Evolutionary conservation across 2,797 vertebrate species (phyloP), one percentile per base, ranked within the genome.

Genomic region (Nyctalus aviator): DNA sequence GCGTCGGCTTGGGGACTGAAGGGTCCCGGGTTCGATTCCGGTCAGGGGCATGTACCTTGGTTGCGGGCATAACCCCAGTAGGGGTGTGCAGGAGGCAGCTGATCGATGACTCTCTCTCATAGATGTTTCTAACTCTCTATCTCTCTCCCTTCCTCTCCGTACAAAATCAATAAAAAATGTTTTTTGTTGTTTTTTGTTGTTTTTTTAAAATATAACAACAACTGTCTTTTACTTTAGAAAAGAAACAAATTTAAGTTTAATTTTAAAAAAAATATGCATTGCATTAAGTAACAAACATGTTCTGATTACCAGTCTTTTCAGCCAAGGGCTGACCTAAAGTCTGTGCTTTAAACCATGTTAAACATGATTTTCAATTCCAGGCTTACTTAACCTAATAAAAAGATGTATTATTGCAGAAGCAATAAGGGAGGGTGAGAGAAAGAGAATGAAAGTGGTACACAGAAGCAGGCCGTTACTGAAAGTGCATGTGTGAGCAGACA

Each of bases 311-410:
- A 88, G 14, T 37, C 46, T 94, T 84, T 68, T 71, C 46, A 90
- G 76, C 21, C 48, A 68, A 46, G 8, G 25, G 46, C 30, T 84
- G 72, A 86, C 57, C 68, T 83, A 44, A 14, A 84, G 53, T 81
- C 87, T 88, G 14, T 88, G 62, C 66, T 91, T 96, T 94, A 64
- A 78, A 41, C 3, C n/a, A 77, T 82, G n/a, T 50, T 75, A 72
- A 93, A 84, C 12, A 13, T 68, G 71, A 78, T 20, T 69, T 89
- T 76, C 59, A 81, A 92, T 71, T 48, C 21, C 53, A 81, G 77
- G 30, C 21, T 44, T 50, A 84, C 71, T 20, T 84, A 83, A 57
- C 18, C 37, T 64, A 88, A 25, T 82, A 88, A 88, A 96, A 89
- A 79, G 48, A 57, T 27, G 14, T 57, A 75, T 41, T 84, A 64